A percentile compares a stretch with the other conserved stretches of the same genome.
Conservation (phyloP, 1,140 invertebrate genomes). For the Cepaea nemoralis region DNA sequence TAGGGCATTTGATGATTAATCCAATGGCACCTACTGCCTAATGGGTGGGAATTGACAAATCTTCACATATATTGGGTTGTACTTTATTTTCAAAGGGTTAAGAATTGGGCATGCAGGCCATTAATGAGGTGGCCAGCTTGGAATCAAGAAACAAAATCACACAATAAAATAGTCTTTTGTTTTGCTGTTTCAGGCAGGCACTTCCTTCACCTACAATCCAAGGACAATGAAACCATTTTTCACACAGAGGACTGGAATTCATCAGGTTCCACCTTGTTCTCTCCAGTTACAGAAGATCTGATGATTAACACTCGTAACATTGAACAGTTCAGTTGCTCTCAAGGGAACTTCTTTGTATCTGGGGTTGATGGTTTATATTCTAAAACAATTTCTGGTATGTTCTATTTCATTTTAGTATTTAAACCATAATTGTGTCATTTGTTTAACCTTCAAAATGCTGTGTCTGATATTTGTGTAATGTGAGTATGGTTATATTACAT, state of each 20-base stretch:
- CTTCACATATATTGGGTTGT: no score
- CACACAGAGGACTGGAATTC: conserved; percentile 69
- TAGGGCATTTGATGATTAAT: no score
- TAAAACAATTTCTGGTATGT: conserved; percentile 63
- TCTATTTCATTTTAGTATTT: not conserved
- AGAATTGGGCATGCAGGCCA: no score
- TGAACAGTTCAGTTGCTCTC: conserved; percentile 67
- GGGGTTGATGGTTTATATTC: conserved; percentile 67
- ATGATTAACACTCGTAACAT: conserved; percentile 67
- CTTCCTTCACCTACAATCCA: conserved; percentile 55
- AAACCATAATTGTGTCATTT: not conserved
- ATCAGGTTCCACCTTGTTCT: conserved; percentile 66
- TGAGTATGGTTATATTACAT: not conserved
- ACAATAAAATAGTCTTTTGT: no score
- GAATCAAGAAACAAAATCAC: no score
- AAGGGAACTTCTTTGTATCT: conserved; percentile 69
- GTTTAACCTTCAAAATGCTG: not conserved
- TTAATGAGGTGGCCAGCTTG: no score
- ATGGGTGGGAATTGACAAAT: no score
- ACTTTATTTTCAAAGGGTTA: no score
- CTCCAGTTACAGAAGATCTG: conserved; percentile 64
- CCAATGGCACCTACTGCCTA: no score
- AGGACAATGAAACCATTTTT: conserved; percentile 56
- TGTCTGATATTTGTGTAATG: not conserved
- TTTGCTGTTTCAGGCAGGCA: not conserved